Conservation (phyloP, 2,888 invertebrate species). For the Atethmia centrago region DNA sequence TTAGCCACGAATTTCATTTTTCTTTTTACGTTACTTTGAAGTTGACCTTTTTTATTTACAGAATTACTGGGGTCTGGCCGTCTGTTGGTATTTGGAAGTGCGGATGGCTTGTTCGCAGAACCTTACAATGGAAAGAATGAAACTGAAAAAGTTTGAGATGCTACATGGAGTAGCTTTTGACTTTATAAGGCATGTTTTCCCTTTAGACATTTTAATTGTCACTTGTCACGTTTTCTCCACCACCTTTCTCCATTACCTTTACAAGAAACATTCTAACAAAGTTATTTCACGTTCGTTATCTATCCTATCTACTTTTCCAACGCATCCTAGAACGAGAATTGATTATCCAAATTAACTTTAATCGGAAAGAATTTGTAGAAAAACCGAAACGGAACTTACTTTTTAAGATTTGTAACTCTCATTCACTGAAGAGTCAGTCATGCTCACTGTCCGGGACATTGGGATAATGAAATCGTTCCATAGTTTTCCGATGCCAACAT, state of each 20-base stretch:
- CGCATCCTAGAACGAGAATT: constrained; percentile 33
- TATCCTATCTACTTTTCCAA: background rate
- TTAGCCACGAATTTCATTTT: background rate
- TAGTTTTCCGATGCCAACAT: constrained; percentile 81
- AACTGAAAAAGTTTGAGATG: background rate
- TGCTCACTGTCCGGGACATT: constrained; percentile 78
- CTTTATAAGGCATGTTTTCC: background rate
- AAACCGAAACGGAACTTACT: constrained; percentile 55
- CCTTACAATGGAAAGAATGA: background rate
- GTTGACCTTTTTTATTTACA: background rate
- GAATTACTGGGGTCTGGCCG: background rate
- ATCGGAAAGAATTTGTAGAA: constrained; percentile 53
- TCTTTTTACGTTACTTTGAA: constrained; percentile 3
- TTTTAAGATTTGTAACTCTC: constrained; percentile 68
- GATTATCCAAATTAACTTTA: constrained; percentile 48
- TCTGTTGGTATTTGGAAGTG: background rate
- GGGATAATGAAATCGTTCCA: constrained; percentile 83
- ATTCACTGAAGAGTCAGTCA: constrained; percentile 76
- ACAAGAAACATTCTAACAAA: background rate
- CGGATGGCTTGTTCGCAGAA: background rate
- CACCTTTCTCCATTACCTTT: too few species aligned
- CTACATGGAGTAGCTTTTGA: background rate
- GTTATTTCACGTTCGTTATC: background rate
- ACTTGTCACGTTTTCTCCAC: background rate
- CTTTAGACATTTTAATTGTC: background rate